Evolutionary conservation across 2,888 invertebrate genomes (phyloP), one percentile per base, ranked within the genome.

Genomic region (Alcis repandata): DNA sequence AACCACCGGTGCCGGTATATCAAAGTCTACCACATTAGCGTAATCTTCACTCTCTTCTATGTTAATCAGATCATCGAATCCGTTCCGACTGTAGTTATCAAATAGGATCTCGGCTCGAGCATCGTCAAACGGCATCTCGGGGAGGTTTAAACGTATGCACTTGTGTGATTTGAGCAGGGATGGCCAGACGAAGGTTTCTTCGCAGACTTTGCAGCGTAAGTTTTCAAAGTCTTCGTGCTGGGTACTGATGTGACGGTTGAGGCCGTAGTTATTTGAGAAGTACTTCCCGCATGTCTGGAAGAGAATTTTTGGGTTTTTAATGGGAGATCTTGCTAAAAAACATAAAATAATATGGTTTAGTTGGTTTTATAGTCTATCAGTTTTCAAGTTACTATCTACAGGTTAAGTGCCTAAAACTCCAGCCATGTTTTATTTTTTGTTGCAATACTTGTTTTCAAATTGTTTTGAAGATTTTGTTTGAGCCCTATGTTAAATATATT

Each of bases 141-240:
- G 85, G 1, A 79, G 70, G 19, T 79, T 78, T 0, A 84, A 54
- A 0, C 90, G 78, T 1, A 90, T 85, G 62, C 92, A 92, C 1
- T 83, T 86, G 63, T 92, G 92, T 0, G 79, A 73, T 17, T 72
- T 57, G 0, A 92, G 80, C 0, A 90, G 68, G 0, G 89, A 88
- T 0, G 88, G 89, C 89, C 90, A 91, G 0, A 83, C 84, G 32
- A 92, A 92, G 0, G 77, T 83, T 59, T 91, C 91, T 41, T 90
- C 91, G 10, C 92, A 92, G 0, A 82, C 77, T 3, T 81, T 76
- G 65, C 92, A 92, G 7, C 77, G 79, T 0, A 89, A 75, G 10
- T 71, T 78, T 0, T 84, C 79, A 3, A 75, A 79, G 40, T 82
- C 74, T 0, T 63, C 59, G 53, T 92, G 91, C 15, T 81, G 76